These are phyloP conservation scores for Odiellus spinosus DNA, from an alignment of 2,888 invertebrate species.

Conservation along the genomic window DNA sequence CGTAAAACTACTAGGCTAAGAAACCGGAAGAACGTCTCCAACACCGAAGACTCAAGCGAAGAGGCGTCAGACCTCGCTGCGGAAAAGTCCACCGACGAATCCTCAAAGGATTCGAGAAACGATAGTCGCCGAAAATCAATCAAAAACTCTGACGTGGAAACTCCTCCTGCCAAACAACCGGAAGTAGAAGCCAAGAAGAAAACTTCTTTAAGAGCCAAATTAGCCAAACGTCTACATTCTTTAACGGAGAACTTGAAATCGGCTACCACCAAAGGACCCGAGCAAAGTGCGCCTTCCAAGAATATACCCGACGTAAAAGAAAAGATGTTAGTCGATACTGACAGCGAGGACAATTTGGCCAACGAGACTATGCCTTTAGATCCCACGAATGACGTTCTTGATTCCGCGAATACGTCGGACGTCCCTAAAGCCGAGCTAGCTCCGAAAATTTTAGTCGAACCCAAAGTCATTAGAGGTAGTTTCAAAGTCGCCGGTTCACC, in stretches of 20 bases:
- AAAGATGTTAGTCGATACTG: too few relatives aligned
- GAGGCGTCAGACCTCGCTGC: neutral
- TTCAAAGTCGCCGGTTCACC: too few relatives aligned
- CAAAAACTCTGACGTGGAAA: neutral
- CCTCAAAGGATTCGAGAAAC: neutral
- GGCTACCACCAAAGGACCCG: slow-evolving; percentile 1
- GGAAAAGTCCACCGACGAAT: neutral
- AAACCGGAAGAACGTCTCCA: slow-evolving; percentile 5
- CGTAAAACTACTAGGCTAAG: slow-evolving; percentile 14
- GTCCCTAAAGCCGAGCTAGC: too few relatives aligned
- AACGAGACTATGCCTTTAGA: too few relatives aligned
- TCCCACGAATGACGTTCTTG: too few relatives aligned
- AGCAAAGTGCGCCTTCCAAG: neutral
- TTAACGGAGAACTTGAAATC: slow-evolving; percentile 14
- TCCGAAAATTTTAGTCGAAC: too few relatives aligned
- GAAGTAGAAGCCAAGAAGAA: slow-evolving; percentile 2
- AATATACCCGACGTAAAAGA: neutral
- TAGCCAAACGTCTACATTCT: slow-evolving; percentile 13
- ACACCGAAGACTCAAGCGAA: neutral
- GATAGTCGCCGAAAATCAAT: neutral
- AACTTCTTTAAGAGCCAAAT: slow-evolving; percentile 10
- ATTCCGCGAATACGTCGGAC: too few relatives aligned
- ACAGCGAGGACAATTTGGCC: too few relatives aligned
- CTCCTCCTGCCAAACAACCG: slow-evolving; percentile 1
- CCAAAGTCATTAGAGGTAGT: too few relatives aligned